Percentiles rank a stretch among this genome's conserved stretches.
These are phyloP conservation scores for Fundulus diaphanus DNA, from an alignment of 2,797 vertebrate species.

Conservation along the genomic window DNA sequence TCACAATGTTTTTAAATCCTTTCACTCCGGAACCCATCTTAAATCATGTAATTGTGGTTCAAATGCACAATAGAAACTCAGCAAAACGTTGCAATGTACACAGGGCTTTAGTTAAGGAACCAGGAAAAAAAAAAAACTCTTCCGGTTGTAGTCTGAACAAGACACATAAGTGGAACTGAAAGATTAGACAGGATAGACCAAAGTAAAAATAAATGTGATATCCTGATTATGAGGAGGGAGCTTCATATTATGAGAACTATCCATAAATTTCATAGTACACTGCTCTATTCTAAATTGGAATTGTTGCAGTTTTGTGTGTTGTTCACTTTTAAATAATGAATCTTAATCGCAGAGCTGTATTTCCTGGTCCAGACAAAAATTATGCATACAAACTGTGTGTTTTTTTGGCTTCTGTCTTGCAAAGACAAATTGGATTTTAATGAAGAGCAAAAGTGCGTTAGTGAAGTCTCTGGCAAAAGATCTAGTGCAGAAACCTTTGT, in stretches of 20 bases:
- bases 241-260: constrained; percentile 25
- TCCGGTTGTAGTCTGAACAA: constrained; percentile 35
- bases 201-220: constrained; percentile 51
- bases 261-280: constrained; percentile 20
- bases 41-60: too few species aligned
- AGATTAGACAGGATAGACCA: constrained; percentile 50
- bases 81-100: too few species aligned
- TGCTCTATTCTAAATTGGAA: constrained; percentile 23
- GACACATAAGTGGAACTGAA: constrained; percentile 38
- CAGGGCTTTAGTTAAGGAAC: constrained; percentile 18
- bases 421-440: constrained; percentile 73
- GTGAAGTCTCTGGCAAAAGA: constrained; percentile 49
- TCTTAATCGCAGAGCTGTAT: constrained; percentile 57
- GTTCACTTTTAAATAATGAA: constrained; percentile 60
- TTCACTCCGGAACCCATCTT: too few species aligned
- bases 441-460: constrained; percentile 70
- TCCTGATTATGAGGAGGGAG: constrained; percentile 17
- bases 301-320: constrained; percentile 48
- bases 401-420: constrained; percentile 47
- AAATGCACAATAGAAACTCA: too few species aligned
- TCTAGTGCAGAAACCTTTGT: constrained; percentile 61
- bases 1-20: too few species aligned
- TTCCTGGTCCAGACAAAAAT: constrained; percentile 62
- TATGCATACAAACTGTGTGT: constrained; percentile 52
- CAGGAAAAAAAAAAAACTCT: constrained; percentile 40